phyloP scores from a whole-genome alignment of 2,113 vertebrate genomes.

The Oryctolagus cuniculus region mOryCun1.1 NC_091436.1:89463501-89464000 shows the following conservation, averaged over 20 bases:
- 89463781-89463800: constrained; percentile 40
- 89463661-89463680: constrained; percentile 13
- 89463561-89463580: background rate
- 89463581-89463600: background rate
- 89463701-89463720: constrained; percentile 44
- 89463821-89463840: background rate
- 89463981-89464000: accelerated
- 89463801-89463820: constrained; percentile 8
- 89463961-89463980: background rate
- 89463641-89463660: background rate
- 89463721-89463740: constrained; percentile 50
- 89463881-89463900: background rate
- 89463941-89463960: background rate
- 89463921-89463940: background rate
- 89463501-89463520: background rate
- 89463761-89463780: constrained; percentile 59
- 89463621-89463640: background rate
- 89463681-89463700: background rate
- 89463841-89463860: background rate
- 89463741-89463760: background rate
- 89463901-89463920: background rate
- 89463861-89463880: background rate
- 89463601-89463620: background rate
- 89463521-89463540: background rate
- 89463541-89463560: accelerated